Conservation (phyloP, 1,140 invertebrate species). For the Pseudomyrmex dendroicus region DNA sequence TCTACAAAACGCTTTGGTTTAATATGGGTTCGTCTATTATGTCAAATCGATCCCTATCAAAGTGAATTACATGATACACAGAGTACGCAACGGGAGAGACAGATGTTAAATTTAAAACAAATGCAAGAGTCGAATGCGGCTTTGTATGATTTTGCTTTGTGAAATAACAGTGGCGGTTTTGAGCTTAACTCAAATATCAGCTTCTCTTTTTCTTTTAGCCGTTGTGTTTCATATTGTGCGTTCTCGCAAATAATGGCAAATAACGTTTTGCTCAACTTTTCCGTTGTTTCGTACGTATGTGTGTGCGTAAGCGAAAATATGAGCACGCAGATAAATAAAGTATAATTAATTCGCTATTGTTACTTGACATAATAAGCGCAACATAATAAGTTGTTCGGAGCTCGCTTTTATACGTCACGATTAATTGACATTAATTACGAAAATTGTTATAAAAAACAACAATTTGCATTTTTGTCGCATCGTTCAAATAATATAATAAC, state of each 20-base stretch:
- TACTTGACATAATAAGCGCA: not conserved
- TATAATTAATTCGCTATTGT: constrained; percentile 26
- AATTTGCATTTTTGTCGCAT: constrained; percentile 15
- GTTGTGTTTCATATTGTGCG: not conserved
- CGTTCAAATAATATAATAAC: not conserved
- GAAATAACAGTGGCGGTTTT: not conserved
- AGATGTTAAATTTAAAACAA: constrained; percentile 6
- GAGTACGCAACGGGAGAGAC: not conserved
- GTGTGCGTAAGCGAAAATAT: not conserved
- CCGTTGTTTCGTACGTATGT: not conserved
- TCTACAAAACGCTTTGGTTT: not conserved
- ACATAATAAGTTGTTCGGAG: not conserved
- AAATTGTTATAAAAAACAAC: not conserved
- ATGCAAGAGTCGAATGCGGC: not conserved
- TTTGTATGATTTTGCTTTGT: constrained; percentile 1
- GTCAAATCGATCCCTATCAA: not conserved
- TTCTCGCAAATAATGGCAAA: not conserved
- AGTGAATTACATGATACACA: not conserved
- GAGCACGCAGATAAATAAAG: not conserved
- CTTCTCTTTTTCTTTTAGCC: not conserved
- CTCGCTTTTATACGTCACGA: not conserved
- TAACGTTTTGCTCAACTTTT: not conserved
- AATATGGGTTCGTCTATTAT: not conserved
- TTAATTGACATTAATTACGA: constrained; percentile 5
- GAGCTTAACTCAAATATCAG: constrained; percentile 5